Evolutionary conservation across 92 coral and sea anemone species (phyloP), one percentile per base, ranked within the genome.

Genomic region (Blastomussa wellsi): DNA sequence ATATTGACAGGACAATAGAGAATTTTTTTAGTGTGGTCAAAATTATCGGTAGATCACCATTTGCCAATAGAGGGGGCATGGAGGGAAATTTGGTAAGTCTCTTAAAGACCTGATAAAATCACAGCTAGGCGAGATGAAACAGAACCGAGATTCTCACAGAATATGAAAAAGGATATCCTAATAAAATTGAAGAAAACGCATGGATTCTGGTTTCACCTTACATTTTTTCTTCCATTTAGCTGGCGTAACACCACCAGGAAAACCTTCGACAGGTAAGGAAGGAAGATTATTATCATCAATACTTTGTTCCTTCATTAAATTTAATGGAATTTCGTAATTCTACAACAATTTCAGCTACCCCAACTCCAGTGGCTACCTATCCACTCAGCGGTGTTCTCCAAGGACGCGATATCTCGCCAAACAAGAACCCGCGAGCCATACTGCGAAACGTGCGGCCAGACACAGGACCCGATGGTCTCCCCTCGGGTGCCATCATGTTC

Each of bases 401-500:
- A 20, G 93, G 90, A 36, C 77, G 76, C 9, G 97, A 93, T 77
- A 89, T 93, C 82, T 87, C 93, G 37, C 89, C 87, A 32, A 77
- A 59, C 41, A 89, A 82, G 47, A 93, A 91, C 80, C 93, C 94
- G 13, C 70, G 88, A 41, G 97, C 94, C 5, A 86, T 77, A 66
- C 88, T 91, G 22, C 75, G 74, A 36, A 86, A 83, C 13, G 88
- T 93, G 20, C 77, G 83, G 3, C 95, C 88, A 28, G 90, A 65
- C 39, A 87, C 80, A 1, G 97, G 97, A 33, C 97, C 97, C 24
- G 94, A 93, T 77, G 89, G 92, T 14, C 79, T 78, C 33, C 97
- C 95, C 41, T 80, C 89, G 5, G 97, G 97, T 20, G 88, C 97
- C 57, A 87, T 78, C 49, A 32, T 74, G 77, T 85, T 93, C 79